Conservation (phyloP, 2,888 invertebrate species). For the Parapristionchus giblindavisi region DNA sequence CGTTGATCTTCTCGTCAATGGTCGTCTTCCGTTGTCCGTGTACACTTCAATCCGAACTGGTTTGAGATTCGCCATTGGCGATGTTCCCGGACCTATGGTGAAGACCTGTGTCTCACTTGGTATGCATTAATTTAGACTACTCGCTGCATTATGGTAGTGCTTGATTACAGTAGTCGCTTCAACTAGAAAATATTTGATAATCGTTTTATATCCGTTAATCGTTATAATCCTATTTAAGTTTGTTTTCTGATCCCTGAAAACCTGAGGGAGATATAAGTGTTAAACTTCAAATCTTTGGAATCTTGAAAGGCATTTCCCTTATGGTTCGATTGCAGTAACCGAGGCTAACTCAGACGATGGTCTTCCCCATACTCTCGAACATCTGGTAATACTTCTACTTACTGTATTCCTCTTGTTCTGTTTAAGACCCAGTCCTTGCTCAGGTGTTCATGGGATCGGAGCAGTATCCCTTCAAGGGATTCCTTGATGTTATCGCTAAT, state of each 20-base stretch:
- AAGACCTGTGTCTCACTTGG: conserved; percentile 87
- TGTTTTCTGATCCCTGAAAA: neutral
- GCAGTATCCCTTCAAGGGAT: conserved; percentile 77
- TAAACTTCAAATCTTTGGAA: too few relatives aligned
- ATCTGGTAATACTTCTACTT: conserved; percentile 76
- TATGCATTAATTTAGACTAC: conserved; percentile 72
- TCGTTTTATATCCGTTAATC: too few relatives aligned
- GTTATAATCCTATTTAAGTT: neutral
- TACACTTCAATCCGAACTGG: conserved; percentile 83
- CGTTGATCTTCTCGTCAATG: conserved; percentile 71
- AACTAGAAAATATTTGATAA: neutral
- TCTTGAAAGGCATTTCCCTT: too few relatives aligned
- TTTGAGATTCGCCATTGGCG: conserved; percentile 83
- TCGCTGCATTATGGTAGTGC: too few relatives aligned
- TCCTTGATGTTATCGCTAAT: conserved; percentile 85
- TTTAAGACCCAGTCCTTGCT: conserved; percentile 69
- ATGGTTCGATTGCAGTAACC: too few relatives aligned
- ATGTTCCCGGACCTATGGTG: conserved; percentile 89
- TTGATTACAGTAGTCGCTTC: neutral
- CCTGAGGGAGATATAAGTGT: neutral
- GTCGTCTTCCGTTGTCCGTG: conserved; percentile 82
- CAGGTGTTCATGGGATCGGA: conserved; percentile 89
- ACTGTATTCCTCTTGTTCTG: neutral
- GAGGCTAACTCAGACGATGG: conserved; percentile 92
- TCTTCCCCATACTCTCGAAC: conserved; percentile 89